Evolutionary conservation across 2,113 vertebrate genomes (phyloP).

Genomic region (Urocitellus parryii): DNA sequence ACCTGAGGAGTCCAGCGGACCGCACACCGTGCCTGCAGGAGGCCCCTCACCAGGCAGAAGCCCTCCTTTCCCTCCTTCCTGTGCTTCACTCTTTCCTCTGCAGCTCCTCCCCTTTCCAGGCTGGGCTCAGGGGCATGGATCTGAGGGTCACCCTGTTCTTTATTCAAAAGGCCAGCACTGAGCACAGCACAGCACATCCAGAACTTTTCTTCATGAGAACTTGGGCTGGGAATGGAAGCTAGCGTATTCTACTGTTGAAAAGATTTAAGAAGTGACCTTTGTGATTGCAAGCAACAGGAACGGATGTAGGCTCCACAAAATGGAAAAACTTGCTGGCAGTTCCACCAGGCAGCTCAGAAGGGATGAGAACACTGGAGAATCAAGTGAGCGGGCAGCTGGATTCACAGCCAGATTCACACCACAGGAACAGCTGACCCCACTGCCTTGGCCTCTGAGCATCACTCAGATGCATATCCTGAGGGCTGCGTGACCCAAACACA

Average conservation of each 20-base stretch:
- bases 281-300: conserved; percentile 59
- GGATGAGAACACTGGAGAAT: conserved; percentile 4
- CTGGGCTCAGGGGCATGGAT: background rate
- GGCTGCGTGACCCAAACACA: background rate
- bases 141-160: conserved; percentile 7
- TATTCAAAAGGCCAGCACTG: conserved; percentile 23
- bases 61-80: background rate
- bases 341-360: background rate
- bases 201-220: conserved; percentile 17
- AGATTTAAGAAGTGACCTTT: conserved; percentile 57
- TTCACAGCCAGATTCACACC: background rate
- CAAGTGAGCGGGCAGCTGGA: background rate
- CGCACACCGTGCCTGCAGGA: background rate
- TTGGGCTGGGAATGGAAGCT: background rate
- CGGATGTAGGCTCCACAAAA: background rate
- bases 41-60: background rate
- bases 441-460: background rate
- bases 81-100: background rate
- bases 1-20: background rate
- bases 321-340: background rate
- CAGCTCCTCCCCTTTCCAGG: background rate
- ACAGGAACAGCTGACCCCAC: background rate
- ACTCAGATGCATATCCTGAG: background rate
- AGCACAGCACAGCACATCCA: background rate
- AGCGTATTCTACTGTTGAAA: background rate